Conservation (phyloP, 2,113 vertebrate genomes). For the Psilopsiagon aymara region DNA sequence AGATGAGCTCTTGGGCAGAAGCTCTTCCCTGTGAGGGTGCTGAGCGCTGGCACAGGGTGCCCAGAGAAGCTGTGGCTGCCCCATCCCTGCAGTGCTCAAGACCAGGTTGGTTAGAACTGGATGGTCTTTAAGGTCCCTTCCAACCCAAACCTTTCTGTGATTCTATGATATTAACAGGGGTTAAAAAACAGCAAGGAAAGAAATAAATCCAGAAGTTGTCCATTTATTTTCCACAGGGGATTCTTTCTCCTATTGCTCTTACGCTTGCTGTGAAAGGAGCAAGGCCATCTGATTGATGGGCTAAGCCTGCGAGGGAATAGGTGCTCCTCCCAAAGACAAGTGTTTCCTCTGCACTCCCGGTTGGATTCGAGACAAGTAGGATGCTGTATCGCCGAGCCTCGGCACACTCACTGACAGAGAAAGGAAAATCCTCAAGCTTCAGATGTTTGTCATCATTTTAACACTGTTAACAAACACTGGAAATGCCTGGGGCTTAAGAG, state of each 20-base stretch:
- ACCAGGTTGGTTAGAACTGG: not conserved
- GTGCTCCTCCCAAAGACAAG: not conserved
- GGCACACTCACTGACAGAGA: not conserved
- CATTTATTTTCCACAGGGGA: not conserved
- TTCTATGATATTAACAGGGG: not conserved
- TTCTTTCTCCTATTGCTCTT: not conserved
- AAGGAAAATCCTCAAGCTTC: not conserved
- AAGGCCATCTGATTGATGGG: not conserved
- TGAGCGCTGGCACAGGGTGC: too few relatives aligned
- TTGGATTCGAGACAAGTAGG: not conserved
- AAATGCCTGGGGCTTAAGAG: constrained; percentile 14
- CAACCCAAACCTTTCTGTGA: not conserved
- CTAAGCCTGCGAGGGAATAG: not conserved
- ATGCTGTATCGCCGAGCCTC: not conserved
- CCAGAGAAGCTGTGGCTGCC: too few relatives aligned
- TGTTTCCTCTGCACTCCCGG: not conserved
- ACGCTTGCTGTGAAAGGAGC: not conserved
- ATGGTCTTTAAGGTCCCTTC: not conserved
- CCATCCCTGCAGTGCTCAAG: not conserved
- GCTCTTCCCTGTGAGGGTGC: too few relatives aligned
- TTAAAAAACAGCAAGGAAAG: accelerated
- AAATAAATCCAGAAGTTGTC: not conserved
- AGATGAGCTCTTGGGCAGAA: too few relatives aligned
- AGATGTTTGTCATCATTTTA: not conserved
- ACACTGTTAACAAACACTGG: constrained; percentile 34